Percentiles rank a stretch among this genome's conserved stretches.
Conservation (phyloP, 2,888 invertebrate genomes). For the Escarpia spicata region DNA sequence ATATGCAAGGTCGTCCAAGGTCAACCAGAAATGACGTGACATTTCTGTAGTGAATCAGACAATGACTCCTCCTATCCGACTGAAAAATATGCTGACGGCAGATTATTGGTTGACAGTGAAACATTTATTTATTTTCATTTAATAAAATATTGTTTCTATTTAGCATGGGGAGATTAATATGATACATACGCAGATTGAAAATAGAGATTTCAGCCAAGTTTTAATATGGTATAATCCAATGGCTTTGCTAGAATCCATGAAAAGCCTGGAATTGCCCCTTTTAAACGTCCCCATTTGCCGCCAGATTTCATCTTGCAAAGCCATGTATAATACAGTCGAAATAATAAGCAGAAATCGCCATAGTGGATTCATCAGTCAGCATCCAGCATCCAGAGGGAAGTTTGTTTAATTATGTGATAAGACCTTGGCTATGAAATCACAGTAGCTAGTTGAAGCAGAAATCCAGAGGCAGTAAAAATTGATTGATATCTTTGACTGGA, state of each 20-base stretch:
- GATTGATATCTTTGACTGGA: background rate
- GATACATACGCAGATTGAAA: background rate
- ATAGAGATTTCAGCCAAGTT: background rate
- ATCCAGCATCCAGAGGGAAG: background rate
- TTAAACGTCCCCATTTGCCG: background rate
- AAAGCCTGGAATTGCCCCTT: background rate
- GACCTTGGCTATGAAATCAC: background rate
- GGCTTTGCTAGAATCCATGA: background rate
- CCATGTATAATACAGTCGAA: background rate
- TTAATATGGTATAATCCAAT: background rate
- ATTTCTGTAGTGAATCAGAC: background rate
- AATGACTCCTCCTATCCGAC: background rate
- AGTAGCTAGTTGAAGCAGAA: background rate
- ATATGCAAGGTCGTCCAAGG: conserved; percentile 1
- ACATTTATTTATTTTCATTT: background rate
- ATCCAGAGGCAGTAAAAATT: background rate
- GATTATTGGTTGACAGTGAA: background rate
- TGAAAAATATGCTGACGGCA: background rate
- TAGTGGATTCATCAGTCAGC: background rate
- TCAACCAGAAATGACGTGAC: background rate
- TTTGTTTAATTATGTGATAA: background rate
- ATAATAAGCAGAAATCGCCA: background rate
- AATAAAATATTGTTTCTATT: no score
- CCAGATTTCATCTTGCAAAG: background rate
- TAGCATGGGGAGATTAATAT: no score